phyloP scores from a whole-genome alignment of 2,888 invertebrate genomes.

The Standfussiana lucernea region DNA sequence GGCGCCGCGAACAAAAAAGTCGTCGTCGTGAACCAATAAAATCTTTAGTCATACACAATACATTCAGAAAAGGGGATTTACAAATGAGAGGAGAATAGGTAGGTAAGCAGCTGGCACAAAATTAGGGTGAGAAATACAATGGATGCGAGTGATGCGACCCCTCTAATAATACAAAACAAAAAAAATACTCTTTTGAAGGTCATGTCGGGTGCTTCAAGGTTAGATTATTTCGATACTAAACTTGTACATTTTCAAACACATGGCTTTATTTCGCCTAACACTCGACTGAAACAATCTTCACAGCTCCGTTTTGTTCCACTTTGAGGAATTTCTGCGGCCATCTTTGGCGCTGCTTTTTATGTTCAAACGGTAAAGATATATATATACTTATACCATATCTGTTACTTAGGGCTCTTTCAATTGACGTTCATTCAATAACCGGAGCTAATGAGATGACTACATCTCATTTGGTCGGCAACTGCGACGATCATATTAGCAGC shows the following conservation, averaged over 20 bases:
- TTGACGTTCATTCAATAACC: neutral
- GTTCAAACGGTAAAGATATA: no score
- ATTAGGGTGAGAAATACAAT: neutral
- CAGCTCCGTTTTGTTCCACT: no score
- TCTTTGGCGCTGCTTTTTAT: no score
- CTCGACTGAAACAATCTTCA: no score
- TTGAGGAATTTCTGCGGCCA: no score
- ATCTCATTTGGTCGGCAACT: neutral
- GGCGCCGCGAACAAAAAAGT: neutral
- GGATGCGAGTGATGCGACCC: neutral
- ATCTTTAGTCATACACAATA: neutral
- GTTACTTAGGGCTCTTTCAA: neutral
- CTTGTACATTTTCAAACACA: no score
- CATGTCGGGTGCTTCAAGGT: neutral
- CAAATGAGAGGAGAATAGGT: neutral
- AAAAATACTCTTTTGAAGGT: neutral
- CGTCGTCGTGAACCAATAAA: neutral
- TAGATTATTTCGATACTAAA: neutral
- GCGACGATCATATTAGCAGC: no score
- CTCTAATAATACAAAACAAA: neutral
- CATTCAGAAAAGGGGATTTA: neutral
- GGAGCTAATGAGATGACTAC: no score
- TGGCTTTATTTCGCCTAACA: no score
- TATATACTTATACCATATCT: no score
- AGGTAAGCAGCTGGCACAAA: neutral